Conservation (phyloP, 2,888 invertebrate species). For the Odontothrips loti region DNA sequence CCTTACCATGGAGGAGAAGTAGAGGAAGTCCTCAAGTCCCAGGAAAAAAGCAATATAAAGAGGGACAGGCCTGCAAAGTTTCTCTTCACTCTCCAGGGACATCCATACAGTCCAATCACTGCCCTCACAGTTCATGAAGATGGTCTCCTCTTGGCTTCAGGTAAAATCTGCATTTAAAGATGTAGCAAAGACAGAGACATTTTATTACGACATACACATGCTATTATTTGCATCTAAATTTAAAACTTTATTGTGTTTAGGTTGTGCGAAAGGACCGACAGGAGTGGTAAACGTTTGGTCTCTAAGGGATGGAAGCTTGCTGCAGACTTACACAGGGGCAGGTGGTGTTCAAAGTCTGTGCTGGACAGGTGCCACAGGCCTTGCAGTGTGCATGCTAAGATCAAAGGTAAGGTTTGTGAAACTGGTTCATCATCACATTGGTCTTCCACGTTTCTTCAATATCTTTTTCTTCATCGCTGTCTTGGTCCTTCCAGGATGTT, state of each 20-base stretch:
- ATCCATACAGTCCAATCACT: constrained; percentile 53
- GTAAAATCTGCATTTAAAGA: constrained; percentile 41
- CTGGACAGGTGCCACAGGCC: constrained; percentile 51
- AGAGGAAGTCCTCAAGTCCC: constrained; percentile 31
- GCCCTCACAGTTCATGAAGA: constrained; percentile 51
- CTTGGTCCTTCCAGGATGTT: constrained; percentile 46
- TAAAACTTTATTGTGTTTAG: constrained; percentile 35
- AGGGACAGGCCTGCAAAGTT: constrained; percentile 42
- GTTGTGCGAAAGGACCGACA: constrained; percentile 47
- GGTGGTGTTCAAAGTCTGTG: constrained; percentile 51
- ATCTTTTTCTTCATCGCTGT: constrained; percentile 24
- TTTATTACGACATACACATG: background rate
- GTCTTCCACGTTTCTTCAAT: constrained; percentile 29
- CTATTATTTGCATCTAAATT: background rate
- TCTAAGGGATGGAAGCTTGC: constrained; percentile 54
- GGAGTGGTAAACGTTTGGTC: constrained; percentile 61
- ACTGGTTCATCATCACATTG: background rate
- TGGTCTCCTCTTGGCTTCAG: constrained; percentile 55
- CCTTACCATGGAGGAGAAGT: constrained; percentile 1
- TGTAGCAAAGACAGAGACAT: background rate
- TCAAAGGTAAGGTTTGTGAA: constrained; percentile 47
- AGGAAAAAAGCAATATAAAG: background rate
- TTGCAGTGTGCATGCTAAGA: constrained; percentile 54
- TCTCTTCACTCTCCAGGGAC: constrained; percentile 51
- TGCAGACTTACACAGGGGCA: constrained; percentile 54